A percentile compares a stretch with the other conserved stretches of the same genome.
Conservation (phyloP, 1,140 invertebrate genomes). For the Nylanderia fulva region DNA sequence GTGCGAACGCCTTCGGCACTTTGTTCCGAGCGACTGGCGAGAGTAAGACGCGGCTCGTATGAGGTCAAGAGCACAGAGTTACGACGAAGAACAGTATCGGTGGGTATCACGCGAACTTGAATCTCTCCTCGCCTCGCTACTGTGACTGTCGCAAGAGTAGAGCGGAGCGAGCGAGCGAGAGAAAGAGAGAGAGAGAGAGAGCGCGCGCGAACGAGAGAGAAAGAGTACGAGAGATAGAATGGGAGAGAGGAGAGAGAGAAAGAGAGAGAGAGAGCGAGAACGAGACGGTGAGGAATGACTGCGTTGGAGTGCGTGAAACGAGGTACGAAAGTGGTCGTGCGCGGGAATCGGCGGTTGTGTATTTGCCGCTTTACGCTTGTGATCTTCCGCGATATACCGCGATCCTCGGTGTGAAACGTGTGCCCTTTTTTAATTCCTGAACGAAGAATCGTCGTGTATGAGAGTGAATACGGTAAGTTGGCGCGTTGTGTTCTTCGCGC, state of each 20-base stretch:
- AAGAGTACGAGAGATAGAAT: slow-evolving; percentile 31
- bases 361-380: slow-evolving; percentile 78
- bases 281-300: slow-evolving; percentile 45
- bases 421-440: slow-evolving; percentile 73
- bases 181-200: slow-evolving; percentile 49
- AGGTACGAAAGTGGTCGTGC: slow-evolving; percentile 80
- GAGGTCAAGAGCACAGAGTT: slow-evolving; percentile 75
- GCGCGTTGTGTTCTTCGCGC: slow-evolving; percentile 60
- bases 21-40: slow-evolving; percentile 30
- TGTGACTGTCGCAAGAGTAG: slow-evolving; percentile 68
- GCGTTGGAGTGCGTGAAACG: slow-evolving; percentile 74
- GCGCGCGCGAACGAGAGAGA: slow-evolving; percentile 46
- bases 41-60: slow-evolving; percentile 73
- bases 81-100: slow-evolving; percentile 77
- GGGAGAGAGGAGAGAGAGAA: slow-evolving; percentile 4
- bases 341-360: slow-evolving; percentile 80
- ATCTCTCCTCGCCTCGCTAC: slow-evolving; percentile 59
- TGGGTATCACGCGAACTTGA: slow-evolving; percentile 74
- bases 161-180: slow-evolving; percentile 51
- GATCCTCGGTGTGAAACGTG: slow-evolving; percentile 73
- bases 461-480: slow-evolving; percentile 75
- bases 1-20: slow-evolving; percentile 34
- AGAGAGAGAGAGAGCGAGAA: slow-evolving; percentile 43
- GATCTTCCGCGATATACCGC: slow-evolving; percentile 69
- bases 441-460: slow-evolving; percentile 68